Percentiles rank a stretch among this genome's conserved stretches.
Conservation (phyloP, 2,797 vertebrate species). For the Malacoctenus gilli region DNA sequence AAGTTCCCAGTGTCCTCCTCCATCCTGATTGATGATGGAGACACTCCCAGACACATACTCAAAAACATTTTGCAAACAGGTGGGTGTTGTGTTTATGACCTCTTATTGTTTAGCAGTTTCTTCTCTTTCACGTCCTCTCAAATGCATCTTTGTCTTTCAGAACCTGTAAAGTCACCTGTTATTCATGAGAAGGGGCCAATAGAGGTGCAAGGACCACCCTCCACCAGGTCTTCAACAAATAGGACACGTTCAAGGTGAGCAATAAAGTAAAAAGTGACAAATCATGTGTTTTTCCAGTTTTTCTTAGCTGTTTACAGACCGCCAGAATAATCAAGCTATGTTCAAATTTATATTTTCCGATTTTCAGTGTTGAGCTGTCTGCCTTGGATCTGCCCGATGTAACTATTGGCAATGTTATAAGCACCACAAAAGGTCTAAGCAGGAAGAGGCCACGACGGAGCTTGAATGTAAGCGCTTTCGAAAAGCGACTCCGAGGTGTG, state of each 20-base stretch:
- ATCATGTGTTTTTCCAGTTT: not conserved
- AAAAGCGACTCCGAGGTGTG: constrained; percentile 67
- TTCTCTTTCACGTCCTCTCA: too few species aligned
- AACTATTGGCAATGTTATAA: constrained; percentile 58
- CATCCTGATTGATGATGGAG: constrained; percentile 48
- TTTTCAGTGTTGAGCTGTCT: constrained; percentile 71
- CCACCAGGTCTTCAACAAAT: constrained; percentile 38
- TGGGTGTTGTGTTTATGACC: constrained; percentile 13
- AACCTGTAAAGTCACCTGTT: constrained; percentile 72
- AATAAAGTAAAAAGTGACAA: constrained; percentile 24
- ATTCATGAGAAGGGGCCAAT: constrained; percentile 52
- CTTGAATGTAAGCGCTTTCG: constrained; percentile 78
- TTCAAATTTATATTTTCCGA: constrained; percentile 15
- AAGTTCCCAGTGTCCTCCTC: constrained; percentile 16
- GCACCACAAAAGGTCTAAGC: constrained; percentile 65
- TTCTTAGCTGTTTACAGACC: too few species aligned
- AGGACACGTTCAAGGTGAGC: constrained; percentile 63
- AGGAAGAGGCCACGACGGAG: constrained; percentile 72
- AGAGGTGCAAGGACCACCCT: constrained; percentile 28
- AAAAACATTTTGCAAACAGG: constrained; percentile 73
- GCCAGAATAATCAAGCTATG: too few species aligned
- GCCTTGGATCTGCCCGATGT: constrained; percentile 77
- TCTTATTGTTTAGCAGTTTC: too few species aligned
- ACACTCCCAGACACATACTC: constrained; percentile 73
- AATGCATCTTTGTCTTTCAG: constrained; percentile 49